Base-by-base conservation (phyloP, 2,888 invertebrate genomes). In the Ormyrus thymus region DNA sequence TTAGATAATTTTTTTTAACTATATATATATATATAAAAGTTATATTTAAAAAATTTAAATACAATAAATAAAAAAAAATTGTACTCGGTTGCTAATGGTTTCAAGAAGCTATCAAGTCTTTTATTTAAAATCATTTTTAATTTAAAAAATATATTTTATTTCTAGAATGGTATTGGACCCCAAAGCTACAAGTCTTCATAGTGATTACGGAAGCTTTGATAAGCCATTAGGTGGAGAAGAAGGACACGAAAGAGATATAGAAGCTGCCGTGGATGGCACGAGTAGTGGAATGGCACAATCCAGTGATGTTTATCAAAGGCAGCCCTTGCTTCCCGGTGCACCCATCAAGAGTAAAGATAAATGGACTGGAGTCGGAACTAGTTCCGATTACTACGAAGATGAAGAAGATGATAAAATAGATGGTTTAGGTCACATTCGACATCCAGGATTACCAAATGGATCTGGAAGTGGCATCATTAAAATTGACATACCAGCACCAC, bases 401-500 rank as follows among this genome's bases (percentile, higher is more conserved):
- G 90, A 90, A 78, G 90, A 90, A 78, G 90, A 91, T 74, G 91
- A 91, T 80, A 91, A 91, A 80, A 91, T 91, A 82, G 90, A 90
- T 83, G 85, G 90, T 76, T 86, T 89, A 8, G 85, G 86, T 48
- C 85, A 87, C 70, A 83, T 83, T 8, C 84, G 87, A 50, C 86
- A 88, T 81, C 83, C 86, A 29, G 86, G 87, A 78, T 86, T 85
- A 84, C 87, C 85, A 82, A 90, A 86, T 83, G 90, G 86, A 82
- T 90, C 89, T 15, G 87, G 87, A 43, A 86, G 86, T 83, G 92
- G 92, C 64, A 91, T 93, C 83, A 92, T 94, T 81, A 92, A 92
- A 87, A 92, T 94, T 85, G 93, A 93, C 84, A 92, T 93, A 84
- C 93, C 95, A 29, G 92, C 94, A 80, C 92, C 95, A 66, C 92